Percentiles rank a stretch among this genome's conserved stretches.
Evolutionary conservation across 1,140 invertebrate species (phyloP).

Genomic region (Limonius californicus): DNA sequence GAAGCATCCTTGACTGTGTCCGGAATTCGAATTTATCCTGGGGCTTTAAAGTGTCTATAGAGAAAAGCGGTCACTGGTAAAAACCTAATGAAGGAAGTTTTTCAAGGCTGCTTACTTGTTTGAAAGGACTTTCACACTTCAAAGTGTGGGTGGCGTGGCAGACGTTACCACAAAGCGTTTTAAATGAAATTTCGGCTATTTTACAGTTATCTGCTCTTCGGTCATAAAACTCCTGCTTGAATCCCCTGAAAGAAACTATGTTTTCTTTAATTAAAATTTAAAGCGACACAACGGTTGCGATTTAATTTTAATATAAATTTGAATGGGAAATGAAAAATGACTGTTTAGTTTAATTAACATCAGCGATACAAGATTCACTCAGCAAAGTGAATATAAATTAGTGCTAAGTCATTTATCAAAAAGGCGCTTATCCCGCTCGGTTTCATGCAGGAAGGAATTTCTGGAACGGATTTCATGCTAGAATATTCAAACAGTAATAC

Average conservation of each 20-base stretch:
- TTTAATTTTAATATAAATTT: not conserved
- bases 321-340: constrained; percentile 3
- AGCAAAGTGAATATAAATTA: constrained; percentile 7
- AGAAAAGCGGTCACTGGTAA: constrained; percentile 1
- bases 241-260: no score
- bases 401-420: constrained; percentile 7
- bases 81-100: constrained; percentile 10
- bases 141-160: not conserved
- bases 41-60: not conserved
- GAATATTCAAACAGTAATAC: not conserved
- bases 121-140: not conserved
- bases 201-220: no score
- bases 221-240: no score
- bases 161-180: not conserved
- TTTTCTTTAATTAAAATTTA: no score
- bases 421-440: constrained; percentile 3
- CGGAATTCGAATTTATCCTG: not conserved
- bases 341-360: not conserved
- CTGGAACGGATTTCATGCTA: constrained; percentile 5
- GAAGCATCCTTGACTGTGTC: no score
- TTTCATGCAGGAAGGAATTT: not conserved
- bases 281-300: not conserved
- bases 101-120: not conserved
- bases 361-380: constrained; percentile 4
- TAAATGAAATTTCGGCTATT: not conserved